These are phyloP conservation scores for Alcis repandata DNA, from an alignment of 2,888 invertebrate species.

Conservation along the genomic window DNA sequence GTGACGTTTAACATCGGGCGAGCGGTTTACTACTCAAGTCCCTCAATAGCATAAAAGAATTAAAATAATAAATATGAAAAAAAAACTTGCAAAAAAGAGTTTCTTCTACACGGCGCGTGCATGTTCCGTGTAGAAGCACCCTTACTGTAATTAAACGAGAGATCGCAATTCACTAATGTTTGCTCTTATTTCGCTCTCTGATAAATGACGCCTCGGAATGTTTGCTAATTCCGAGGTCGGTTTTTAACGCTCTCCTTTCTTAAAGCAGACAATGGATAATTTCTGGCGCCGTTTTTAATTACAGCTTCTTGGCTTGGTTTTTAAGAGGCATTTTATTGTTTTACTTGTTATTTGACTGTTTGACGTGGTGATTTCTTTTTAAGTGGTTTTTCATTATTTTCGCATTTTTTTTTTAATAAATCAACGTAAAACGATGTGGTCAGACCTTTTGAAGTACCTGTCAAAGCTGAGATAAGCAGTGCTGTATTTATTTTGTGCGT, in stretches of 20 bases:
- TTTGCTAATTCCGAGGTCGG: constrained; percentile 66
- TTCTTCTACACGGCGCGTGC: background rate
- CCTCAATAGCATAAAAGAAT: too few relatives aligned
- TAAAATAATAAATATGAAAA: too few relatives aligned
- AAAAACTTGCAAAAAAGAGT: background rate
- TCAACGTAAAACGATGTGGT: too few relatives aligned
- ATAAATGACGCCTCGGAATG: constrained; percentile 76
- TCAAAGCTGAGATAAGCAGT: too few relatives aligned
- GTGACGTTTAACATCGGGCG: too few relatives aligned
- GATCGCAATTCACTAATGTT: constrained; percentile 70
- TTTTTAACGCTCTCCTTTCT: constrained; percentile 44
- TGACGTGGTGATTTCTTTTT: background rate
- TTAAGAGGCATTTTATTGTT: constrained; percentile 2
- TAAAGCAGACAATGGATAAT: constrained; percentile 27
- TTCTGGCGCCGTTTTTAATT: constrained; percentile 33
- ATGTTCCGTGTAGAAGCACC: constrained; percentile 14
- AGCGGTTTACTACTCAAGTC: too few relatives aligned
- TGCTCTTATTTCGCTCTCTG: constrained; percentile 71
- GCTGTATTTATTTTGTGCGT: too few relatives aligned
- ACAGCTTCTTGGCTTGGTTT: constrained; percentile 13
- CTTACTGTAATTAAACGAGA: constrained; percentile 46
- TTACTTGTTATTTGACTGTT: constrained; percentile 6
- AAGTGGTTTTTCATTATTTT: background rate
- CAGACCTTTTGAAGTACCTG: too few relatives aligned
- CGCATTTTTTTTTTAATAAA: background rate